Conservation (phyloP, 1,140 invertebrate genomes). For the Anastatus disparis region DNA sequence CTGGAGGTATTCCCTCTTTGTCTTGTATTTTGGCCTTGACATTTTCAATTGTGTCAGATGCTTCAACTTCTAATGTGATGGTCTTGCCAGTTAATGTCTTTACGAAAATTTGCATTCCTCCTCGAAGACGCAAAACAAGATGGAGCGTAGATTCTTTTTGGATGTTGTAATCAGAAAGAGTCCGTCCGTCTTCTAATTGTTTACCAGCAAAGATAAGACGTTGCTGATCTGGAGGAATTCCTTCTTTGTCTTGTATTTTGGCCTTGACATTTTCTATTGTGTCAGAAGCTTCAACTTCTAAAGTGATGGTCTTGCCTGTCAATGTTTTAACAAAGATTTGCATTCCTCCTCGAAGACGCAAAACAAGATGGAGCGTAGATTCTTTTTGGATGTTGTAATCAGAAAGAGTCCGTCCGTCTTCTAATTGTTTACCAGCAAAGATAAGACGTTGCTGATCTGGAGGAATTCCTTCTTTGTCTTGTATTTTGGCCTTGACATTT, state of each 20-base stretch:
- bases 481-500: constrained; percentile 83
- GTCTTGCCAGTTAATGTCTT: constrained; percentile 78
- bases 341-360: constrained; percentile 71
- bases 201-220: constrained; percentile 77
- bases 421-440: constrained; percentile 83
- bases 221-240: constrained; percentile 78
- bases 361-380: constrained; percentile 81
- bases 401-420: constrained; percentile 83
- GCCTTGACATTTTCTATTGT: constrained; percentile 82
- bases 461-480: constrained; percentile 78
- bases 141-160: constrained; percentile 72
- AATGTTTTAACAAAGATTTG: constrained; percentile 37
- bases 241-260: constrained; percentile 78
- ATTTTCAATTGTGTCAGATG: constrained; percentile 81
- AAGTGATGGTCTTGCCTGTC: constrained; percentile 31
- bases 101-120: constrained; percentile 78
- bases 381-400: constrained; percentile 87
- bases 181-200: constrained; percentile 79
- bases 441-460: constrained; percentile 80
- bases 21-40: constrained; percentile 82
- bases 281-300: constrained; percentile 64
- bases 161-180: constrained; percentile 79
- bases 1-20: constrained; percentile 76
- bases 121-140: constrained; percentile 75
- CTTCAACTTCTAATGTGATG: constrained; percentile 77